These are phyloP conservation scores for Morone chrysops DNA, from an alignment of 2,113 vertebrate genomes.

Conservation along the genomic window DNA sequence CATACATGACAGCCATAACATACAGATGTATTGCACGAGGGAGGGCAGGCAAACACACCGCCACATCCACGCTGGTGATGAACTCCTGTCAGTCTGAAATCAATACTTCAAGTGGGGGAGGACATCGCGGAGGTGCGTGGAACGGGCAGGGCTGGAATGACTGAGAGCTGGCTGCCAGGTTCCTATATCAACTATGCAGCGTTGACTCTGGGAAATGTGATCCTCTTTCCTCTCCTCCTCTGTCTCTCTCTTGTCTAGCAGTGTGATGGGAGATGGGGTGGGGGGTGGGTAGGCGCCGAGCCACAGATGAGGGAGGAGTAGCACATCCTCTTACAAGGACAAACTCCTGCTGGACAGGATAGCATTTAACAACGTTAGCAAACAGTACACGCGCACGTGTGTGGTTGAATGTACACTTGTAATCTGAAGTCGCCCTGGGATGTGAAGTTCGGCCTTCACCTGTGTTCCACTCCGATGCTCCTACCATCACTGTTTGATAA, in stretches of 20 bases:
- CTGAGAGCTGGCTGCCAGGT: conserved; percentile 51
- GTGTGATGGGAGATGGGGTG: conserved; percentile 12
- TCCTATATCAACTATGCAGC: conserved; percentile 65
- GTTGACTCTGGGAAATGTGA: conserved; percentile 66
- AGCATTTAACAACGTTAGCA: conserved; percentile 54
- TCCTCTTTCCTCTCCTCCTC: conserved; percentile 37
- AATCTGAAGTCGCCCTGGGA: conserved; percentile 1
- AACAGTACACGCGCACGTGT: conserved; percentile 10
- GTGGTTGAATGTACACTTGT: background rate
- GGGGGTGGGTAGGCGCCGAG: conserved; percentile 44
- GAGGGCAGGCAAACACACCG: conserved; percentile 8
- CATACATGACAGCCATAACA: conserved; percentile 60
- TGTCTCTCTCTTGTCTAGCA: conserved; percentile 13
- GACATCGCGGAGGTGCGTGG: conserved; percentile 7
- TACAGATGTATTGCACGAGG: conserved; percentile 28
- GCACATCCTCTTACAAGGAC: conserved; percentile 66
- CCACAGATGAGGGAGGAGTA: conserved; percentile 37
- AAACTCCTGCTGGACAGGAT: conserved; percentile 37
- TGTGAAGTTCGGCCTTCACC: conserved; percentile 51
- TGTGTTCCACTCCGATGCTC: conserved; percentile 27
- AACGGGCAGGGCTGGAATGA: conserved; percentile 13
- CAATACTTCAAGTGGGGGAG: conserved; percentile 54
- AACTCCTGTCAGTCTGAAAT: conserved; percentile 53
- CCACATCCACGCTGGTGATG: conserved; percentile 32
- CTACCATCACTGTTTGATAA: conserved; percentile 55